phyloP scores from a whole-genome alignment of 2,113 vertebrate genomes.

The Festucalex cinctus region DNA sequence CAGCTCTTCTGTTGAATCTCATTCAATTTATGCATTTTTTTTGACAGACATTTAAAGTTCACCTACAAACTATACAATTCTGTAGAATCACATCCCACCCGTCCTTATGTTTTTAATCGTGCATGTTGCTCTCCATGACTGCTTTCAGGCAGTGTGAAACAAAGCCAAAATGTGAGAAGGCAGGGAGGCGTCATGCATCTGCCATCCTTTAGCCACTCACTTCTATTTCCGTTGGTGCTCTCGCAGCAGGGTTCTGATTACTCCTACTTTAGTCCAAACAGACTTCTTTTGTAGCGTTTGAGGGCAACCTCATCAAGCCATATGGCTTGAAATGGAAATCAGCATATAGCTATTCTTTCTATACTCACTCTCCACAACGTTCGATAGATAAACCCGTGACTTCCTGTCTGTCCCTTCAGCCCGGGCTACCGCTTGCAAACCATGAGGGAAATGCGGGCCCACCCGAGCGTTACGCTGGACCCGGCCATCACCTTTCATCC shows the following conservation, averaged over 20 bases:
- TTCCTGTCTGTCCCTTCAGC: conserved; percentile 60
- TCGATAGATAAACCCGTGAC: conserved; percentile 13
- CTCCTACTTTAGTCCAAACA: conserved; percentile 34
- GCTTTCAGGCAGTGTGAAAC: conserved; percentile 30
- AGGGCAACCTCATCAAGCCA: background rate
- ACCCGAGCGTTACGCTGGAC: conserved; percentile 88
- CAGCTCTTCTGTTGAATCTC: too few relatives aligned
- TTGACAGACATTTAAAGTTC: background rate
- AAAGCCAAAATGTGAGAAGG: conserved; percentile 28
- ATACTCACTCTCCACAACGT: background rate
- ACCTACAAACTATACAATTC: background rate
- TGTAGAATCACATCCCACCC: background rate
- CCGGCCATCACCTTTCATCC: conserved; percentile 88
- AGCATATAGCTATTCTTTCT: background rate
- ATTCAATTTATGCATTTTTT: too few relatives aligned
- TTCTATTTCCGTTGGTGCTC: conserved; percentile 37
- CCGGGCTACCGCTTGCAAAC: conserved; percentile 96
- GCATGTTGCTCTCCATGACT: conserved; percentile 19
- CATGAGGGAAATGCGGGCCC: conserved; percentile 83
- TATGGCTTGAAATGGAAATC: background rate
- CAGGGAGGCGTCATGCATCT: conserved; percentile 10
- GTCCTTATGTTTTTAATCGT: conserved; percentile 6
- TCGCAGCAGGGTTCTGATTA: conserved; percentile 40
- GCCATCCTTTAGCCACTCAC: conserved; percentile 17
- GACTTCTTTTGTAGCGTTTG: conserved; percentile 13